These are phyloP conservation scores for Plusia festucae DNA, from an alignment of 2,888 invertebrate genomes.

Conservation along the genomic window DNA sequence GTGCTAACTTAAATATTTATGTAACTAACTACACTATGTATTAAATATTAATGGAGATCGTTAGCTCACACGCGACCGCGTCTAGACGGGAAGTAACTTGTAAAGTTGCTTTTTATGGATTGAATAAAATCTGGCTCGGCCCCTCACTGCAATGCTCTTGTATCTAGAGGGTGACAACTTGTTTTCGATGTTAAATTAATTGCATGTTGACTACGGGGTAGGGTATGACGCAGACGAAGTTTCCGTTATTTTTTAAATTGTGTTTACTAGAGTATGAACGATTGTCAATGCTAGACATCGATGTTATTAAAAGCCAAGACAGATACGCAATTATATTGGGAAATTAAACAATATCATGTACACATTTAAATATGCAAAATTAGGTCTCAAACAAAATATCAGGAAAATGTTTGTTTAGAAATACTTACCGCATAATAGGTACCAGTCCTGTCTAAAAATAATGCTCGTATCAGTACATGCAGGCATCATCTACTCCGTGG, in stretches of 20 bases:
- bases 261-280: not conserved
- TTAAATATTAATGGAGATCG: constrained; percentile 77
- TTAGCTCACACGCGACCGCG: constrained; percentile 75
- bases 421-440: constrained; percentile 7
- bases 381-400: not conserved
- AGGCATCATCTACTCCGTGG: constrained; percentile 10
- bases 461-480: constrained; percentile 13
- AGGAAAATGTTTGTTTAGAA: constrained; percentile 17
- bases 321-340: too few relatives aligned
- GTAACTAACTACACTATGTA: constrained; percentile 57
- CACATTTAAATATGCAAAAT: not conserved
- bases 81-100: constrained; percentile 79
- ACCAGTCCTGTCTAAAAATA: constrained; percentile 12
- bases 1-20: constrained; percentile 65
- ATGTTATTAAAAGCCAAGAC: too few relatives aligned
- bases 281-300: not conserved
- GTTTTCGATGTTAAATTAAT: constrained; percentile 60
- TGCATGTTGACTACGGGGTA: constrained; percentile 34
- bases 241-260: constrained; percentile 5
- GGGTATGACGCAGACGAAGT: constrained; percentile 15
- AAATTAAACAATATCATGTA: too few relatives aligned
- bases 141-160: constrained; percentile 51
- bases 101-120: constrained; percentile 72
- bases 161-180: constrained; percentile 57
- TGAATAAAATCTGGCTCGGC: constrained; percentile 68